phyloP scores from a whole-genome alignment of 2,113 vertebrate species.

The Chaetops frenatus region DNA sequence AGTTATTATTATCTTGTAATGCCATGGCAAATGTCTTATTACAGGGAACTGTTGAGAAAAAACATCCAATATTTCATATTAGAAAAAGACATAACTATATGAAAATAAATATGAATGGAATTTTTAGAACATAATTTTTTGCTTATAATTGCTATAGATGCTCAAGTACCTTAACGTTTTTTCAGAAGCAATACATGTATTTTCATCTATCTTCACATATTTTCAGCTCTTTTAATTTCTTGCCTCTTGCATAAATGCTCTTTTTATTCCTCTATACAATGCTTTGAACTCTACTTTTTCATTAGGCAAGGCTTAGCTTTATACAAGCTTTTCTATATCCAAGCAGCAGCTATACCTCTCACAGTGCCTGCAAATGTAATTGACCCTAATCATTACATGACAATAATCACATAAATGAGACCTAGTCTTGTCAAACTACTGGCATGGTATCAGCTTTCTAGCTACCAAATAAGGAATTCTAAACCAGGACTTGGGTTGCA shows the following conservation, averaged over 20 bases:
- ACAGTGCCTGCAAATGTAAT: not conserved
- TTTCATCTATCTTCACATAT: not conserved
- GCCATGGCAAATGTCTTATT: not conserved
- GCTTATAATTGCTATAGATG: not conserved
- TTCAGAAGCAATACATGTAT: not conserved
- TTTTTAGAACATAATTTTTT: not conserved
- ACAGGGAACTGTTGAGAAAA: not conserved
- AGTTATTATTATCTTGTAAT: conserved; percentile 2
- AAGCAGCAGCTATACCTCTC: not conserved
- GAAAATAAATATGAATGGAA: not conserved
- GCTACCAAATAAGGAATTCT: not conserved
- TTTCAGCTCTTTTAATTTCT: not conserved
- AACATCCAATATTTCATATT: not conserved
- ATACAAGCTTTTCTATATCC: not conserved
- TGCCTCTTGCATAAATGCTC: not conserved
- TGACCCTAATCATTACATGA: not conserved
- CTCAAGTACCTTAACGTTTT: not conserved
- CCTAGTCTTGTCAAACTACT: not conserved
- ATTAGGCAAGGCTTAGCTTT: not conserved
- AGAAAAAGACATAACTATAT: not conserved
- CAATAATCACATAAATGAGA: not conserved
- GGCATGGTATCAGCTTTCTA: not conserved
- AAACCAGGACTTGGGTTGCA: not conserved
- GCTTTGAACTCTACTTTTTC: not conserved
- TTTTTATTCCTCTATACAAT: not conserved